These are phyloP conservation scores for Cheirogaleus medius DNA, from an alignment of 2,113 vertebrate species.

Conservation along the genomic window DNA sequence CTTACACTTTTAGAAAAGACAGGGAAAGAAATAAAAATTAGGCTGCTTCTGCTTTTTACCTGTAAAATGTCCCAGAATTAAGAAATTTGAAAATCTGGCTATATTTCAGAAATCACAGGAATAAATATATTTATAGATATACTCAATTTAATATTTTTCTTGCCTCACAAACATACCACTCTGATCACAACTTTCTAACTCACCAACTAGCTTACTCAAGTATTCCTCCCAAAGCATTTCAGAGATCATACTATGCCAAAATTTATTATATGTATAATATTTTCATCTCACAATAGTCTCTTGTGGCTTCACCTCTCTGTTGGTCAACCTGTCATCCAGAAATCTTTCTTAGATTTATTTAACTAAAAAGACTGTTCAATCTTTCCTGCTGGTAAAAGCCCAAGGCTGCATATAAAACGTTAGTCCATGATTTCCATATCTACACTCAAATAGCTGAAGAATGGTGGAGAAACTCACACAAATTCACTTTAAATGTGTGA, in stretches of 20 bases:
- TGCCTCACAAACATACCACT: background rate
- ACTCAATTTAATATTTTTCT: background rate
- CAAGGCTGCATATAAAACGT: background rate
- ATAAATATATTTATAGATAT: background rate
- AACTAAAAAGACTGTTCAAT: background rate
- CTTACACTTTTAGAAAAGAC: background rate
- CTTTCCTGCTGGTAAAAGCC: background rate
- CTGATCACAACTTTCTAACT: background rate
- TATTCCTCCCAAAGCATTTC: background rate
- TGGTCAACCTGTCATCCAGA: background rate
- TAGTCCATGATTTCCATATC: background rate
- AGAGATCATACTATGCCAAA: background rate
- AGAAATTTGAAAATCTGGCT: background rate
- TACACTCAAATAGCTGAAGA: background rate
- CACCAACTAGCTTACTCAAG: background rate
- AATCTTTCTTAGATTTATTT: background rate
- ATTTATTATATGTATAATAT: background rate
- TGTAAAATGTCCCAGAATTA: background rate
- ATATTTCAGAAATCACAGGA: background rate
- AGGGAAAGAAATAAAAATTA: background rate
- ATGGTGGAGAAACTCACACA: background rate
- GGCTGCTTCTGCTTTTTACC: background rate
- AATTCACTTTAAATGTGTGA: background rate
- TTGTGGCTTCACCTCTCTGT: background rate
- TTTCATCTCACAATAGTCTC: background rate